phyloP scores from a whole-genome alignment of 1,140 invertebrate genomes.

The Ips nitidus region DNA sequence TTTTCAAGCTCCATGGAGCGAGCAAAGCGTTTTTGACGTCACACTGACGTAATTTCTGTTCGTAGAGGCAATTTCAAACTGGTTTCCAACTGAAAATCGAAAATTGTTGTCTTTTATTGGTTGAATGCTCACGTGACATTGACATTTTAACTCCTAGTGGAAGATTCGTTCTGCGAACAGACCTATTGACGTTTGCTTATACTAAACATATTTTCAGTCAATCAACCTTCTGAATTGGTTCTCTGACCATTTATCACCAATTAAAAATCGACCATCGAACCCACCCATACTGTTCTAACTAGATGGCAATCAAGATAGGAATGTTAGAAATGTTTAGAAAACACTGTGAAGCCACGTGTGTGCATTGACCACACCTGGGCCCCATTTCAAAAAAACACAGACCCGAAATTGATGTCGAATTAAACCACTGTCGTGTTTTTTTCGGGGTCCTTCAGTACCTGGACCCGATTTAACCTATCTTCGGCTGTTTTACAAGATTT shows the following conservation, averaged over 20 bases:
- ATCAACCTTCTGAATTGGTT: too few relatives aligned
- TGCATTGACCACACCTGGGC: slow-evolving; percentile 16
- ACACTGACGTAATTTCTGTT: too few relatives aligned
- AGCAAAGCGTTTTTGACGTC: too few relatives aligned
- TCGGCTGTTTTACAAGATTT: slow-evolving; percentile 13
- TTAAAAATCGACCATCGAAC: slow-evolving; percentile 14
- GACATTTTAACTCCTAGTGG: too few relatives aligned
- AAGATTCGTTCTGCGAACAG: too few relatives aligned
- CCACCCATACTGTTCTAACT: slow-evolving; percentile 22
- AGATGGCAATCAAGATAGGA: slow-evolving; percentile 37
- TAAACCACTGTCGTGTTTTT: slow-evolving; percentile 20
- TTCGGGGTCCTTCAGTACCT: slow-evolving; percentile 7
- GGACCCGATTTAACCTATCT: background rate
- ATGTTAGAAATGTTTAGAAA: slow-evolving; percentile 36
- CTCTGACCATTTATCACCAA: slow-evolving; percentile 7
- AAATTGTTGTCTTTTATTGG: too few relatives aligned
- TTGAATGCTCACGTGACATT: too few relatives aligned
- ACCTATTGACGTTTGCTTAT: too few relatives aligned
- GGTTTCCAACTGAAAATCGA: too few relatives aligned
- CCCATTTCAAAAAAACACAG: background rate
- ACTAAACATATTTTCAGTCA: too few relatives aligned
- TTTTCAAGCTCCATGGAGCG: too few relatives aligned
- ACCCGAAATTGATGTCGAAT: slow-evolving; percentile 16
- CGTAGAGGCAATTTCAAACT: too few relatives aligned
- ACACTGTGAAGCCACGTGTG: slow-evolving; percentile 20